Conservation (phyloP, 2,888 invertebrate species). For the Polydrusus pterygomalis region DNA sequence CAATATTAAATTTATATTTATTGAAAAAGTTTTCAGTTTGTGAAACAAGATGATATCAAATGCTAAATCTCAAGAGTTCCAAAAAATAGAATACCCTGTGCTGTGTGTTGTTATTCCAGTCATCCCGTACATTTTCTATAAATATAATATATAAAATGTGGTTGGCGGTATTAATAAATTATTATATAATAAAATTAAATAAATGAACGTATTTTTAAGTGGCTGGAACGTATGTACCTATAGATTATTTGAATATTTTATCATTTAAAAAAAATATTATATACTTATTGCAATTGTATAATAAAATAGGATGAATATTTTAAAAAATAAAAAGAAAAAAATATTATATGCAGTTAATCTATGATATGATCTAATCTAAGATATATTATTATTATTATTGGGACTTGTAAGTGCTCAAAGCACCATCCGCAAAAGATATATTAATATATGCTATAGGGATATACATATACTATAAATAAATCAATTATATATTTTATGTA, state of each 20-base stretch:
- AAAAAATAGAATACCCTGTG: conserved; percentile 47
- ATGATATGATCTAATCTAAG: conserved; percentile 70
- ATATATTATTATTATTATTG: conserved; percentile 66
- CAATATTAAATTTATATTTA: too few relatives aligned
- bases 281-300: conserved; percentile 65
- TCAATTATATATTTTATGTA: conserved; percentile 72
- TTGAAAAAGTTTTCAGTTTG: not conserved
- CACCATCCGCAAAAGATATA: conserved; percentile 64
- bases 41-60: not conserved
- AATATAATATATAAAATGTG: conserved; percentile 61
- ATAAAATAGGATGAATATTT: conserved; percentile 66
- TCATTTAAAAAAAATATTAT: conserved; percentile 55
- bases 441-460: conserved; percentile 66
- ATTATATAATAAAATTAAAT: conserved; percentile 60
- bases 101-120: conserved; percentile 70
- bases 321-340: conserved; percentile 63
- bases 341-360: conserved; percentile 66
- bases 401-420: conserved; percentile 54
- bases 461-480: conserved; percentile 68
- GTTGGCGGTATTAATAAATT: conserved; percentile 70
- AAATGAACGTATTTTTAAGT: conserved; percentile 63
- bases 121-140: conserved; percentile 65
- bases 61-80: not conserved
- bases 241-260: conserved; percentile 62
- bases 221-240: conserved; percentile 69